phyloP scores from a whole-genome alignment of 64 coral and sea anemone genomes.

The Porites australiensis region DNA sequence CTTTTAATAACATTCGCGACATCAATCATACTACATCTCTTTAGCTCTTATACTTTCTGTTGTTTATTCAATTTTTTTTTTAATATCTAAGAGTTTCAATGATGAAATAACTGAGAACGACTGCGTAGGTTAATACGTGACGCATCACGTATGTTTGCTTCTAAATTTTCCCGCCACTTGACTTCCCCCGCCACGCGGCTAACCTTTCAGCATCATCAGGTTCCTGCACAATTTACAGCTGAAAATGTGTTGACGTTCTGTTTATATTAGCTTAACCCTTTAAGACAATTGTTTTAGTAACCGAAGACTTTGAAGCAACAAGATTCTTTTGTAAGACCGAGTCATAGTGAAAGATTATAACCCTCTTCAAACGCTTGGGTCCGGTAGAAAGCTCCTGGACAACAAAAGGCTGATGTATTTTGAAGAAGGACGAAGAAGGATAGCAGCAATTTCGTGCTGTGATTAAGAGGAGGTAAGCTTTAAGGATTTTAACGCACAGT shows the following conservation, averaged over 20 bases:
- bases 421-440: too few relatives aligned
- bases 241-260: constrained; percentile 5
- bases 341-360: background rate
- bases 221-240: constrained; percentile 4
- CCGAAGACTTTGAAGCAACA: constrained; percentile 20
- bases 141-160: background rate
- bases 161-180: background rate
- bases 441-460: too few relatives aligned
- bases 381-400: background rate
- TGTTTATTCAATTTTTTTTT: too few relatives aligned
- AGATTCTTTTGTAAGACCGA: background rate
- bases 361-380: background rate
- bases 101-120: background rate
- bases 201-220: background rate
- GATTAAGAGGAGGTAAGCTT: too few relatives aligned
- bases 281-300: background rate
- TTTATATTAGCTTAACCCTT: background rate
- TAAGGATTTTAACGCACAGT: too few relatives aligned
- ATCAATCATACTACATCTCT: too few relatives aligned
- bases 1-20: too few relatives aligned
- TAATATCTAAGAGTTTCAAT: too few relatives aligned
- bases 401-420: too few relatives aligned
- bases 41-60: too few relatives aligned
- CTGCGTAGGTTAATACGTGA: background rate
- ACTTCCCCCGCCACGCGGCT: background rate